Conservation (phyloP, 2,113 vertebrate genomes). For the Alligator sinensis region DNA sequence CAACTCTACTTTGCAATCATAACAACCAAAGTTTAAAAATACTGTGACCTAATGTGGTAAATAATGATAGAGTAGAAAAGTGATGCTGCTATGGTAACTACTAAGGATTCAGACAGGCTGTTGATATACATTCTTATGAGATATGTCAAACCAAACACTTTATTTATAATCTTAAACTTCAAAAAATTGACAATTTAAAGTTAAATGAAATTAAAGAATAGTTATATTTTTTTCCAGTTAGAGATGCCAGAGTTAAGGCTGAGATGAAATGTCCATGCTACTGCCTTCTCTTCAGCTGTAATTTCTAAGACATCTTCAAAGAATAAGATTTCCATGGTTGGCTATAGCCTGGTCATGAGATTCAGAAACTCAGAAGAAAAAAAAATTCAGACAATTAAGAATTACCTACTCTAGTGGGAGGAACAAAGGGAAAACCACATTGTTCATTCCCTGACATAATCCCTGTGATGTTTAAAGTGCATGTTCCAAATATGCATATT, state of each 20-base stretch:
- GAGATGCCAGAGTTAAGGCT: slow-evolving; percentile 12
- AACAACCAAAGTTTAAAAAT: slow-evolving; percentile 53
- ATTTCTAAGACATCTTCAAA: slow-evolving; percentile 8
- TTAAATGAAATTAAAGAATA: slow-evolving; percentile 57
- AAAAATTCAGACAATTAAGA: background rate
- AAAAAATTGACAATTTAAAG: background rate
- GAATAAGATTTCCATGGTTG: background rate
- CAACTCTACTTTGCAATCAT: slow-evolving; percentile 26
- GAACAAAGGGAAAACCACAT: background rate
- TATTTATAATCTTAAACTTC: slow-evolving; percentile 58
- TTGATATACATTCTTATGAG: slow-evolving; percentile 63
- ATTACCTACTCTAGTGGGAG: background rate
- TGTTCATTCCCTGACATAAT: slow-evolving; percentile 29
- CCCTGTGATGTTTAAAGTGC: background rate
- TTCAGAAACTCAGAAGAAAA: slow-evolving; percentile 31
- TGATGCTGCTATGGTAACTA: slow-evolving; percentile 67
- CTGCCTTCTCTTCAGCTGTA: background rate
- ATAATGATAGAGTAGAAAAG: slow-evolving; percentile 58
- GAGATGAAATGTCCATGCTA: background rate
- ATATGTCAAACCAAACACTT: slow-evolving; percentile 64
- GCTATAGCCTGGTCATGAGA: background rate
- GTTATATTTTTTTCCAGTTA: slow-evolving; percentile 41
- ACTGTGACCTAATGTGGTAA: slow-evolving; percentile 57
- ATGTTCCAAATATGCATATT: background rate
- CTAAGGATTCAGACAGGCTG: slow-evolving; percentile 66